These are phyloP conservation scores for Clistopyga incitator DNA, from an alignment of 2,888 invertebrate genomes.

Conservation along the genomic window DNA sequence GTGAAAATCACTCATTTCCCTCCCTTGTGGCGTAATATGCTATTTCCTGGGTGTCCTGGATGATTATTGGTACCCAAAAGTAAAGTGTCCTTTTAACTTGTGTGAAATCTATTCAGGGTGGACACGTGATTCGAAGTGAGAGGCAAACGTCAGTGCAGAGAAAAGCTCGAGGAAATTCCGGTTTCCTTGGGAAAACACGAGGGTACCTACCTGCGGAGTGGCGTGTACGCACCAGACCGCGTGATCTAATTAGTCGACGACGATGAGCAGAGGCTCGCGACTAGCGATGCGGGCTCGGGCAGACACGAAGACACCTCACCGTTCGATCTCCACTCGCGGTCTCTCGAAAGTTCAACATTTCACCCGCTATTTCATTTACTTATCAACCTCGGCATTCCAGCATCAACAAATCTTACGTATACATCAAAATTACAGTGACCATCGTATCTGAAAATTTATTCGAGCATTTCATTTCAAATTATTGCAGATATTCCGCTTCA, in stretches of 20 bases:
- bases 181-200: constrained; percentile 13
- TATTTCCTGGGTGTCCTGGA: no score
- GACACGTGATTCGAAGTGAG: constrained; percentile 8
- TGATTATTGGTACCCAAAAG: no score
- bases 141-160: not conserved
- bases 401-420: not conserved
- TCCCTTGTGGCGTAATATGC: no score
- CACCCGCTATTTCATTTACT: not conserved
- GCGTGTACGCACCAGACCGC: constrained; percentile 55
- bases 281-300: not conserved
- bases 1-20: no score
- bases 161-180: not conserved
- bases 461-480: no score
- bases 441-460: no score
- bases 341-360: constrained; percentile 3
- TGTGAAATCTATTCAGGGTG: not conserved
- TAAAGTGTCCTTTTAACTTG: not conserved
- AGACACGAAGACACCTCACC: constrained; percentile 14
- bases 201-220: constrained; percentile 31
- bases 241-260: constrained; percentile 62
- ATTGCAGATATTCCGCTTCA: no score
- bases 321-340: not conserved
- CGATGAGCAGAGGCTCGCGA: constrained; percentile 27
- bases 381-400: not conserved
- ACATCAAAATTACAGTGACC: no score